Conservation (phyloP, 2,113 vertebrate genomes). For the Leucopsar rothschildi region DNA sequence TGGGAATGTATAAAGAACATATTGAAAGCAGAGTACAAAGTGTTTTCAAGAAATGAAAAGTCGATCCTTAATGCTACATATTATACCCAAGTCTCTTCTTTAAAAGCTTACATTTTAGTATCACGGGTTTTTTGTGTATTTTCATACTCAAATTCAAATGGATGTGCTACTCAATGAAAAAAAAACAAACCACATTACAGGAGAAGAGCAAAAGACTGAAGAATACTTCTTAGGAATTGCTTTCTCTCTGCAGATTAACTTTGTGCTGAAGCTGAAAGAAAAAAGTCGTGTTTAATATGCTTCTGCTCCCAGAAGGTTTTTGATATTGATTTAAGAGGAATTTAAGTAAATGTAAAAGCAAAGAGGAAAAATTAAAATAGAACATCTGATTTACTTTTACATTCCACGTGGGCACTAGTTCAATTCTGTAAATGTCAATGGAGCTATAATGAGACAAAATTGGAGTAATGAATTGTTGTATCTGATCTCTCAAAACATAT, state of each 20-base stretch:
- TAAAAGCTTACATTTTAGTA: not conserved
- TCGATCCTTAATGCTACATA: not conserved
- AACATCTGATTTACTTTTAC: not conserved
- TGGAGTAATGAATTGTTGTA: not conserved
- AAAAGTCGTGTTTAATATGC: not conserved
- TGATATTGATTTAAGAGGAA: not conserved
- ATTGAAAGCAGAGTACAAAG: not conserved
- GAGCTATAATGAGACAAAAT: not conserved
- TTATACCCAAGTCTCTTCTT: not conserved
- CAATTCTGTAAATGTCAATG: not conserved
- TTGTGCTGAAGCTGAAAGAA: not conserved
- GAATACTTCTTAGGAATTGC: not conserved
- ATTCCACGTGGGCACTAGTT: not conserved
- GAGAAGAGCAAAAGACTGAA: not conserved
- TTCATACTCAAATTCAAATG: not conserved
- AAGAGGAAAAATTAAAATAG: not conserved
- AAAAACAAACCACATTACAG: not conserved
- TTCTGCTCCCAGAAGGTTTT: not conserved
- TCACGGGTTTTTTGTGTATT: not conserved
- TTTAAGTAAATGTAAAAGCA: not conserved
- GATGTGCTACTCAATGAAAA: not conserved
- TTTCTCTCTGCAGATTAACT: not conserved
- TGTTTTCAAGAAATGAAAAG: not conserved
- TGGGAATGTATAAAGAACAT: not conserved
- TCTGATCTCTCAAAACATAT: not conserved